phyloP scores from a whole-genome alignment of 2,888 invertebrate species.

The Petrophora chlorosata region DNA sequence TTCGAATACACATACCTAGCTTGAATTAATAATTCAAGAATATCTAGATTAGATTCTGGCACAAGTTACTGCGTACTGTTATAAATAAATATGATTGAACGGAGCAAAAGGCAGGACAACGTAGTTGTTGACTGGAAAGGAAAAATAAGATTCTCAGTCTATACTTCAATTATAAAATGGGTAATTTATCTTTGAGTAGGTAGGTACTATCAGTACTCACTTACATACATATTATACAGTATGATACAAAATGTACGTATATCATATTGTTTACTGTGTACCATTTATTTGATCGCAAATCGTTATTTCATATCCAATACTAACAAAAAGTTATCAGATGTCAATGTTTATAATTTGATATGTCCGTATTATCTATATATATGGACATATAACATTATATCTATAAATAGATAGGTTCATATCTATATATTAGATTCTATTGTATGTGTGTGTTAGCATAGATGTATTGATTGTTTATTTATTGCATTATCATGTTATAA shows the following conservation, averaged over 20 bases:
- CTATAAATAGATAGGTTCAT: too few relatives aligned
- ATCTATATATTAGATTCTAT: too few relatives aligned
- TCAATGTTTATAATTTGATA: too few relatives aligned
- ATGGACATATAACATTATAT: too few relatives aligned
- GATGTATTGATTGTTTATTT: too few relatives aligned
- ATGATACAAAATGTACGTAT: too few relatives aligned
- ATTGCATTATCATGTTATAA: too few relatives aligned
- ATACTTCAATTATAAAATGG: background rate
- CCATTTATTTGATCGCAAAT: too few relatives aligned
- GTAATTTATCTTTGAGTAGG: background rate
- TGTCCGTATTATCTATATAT: too few relatives aligned
- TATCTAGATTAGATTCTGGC: slow-evolving; percentile 6
- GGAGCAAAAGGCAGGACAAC: background rate
- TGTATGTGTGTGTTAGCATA: too few relatives aligned
- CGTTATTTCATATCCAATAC: too few relatives aligned
- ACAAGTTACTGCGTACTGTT: slow-evolving; percentile 4
- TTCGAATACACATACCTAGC: background rate
- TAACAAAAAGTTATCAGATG: too few relatives aligned
- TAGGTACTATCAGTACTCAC: background rate
- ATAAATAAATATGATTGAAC: background rate
- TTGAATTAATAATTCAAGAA: background rate
- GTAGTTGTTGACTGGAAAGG: background rate
- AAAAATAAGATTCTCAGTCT: background rate
- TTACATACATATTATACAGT: background rate
- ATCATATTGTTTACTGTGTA: background rate